Base-by-base conservation (phyloP, 2,113 vertebrate species). In the Brachyistius frenatus region DNA sequence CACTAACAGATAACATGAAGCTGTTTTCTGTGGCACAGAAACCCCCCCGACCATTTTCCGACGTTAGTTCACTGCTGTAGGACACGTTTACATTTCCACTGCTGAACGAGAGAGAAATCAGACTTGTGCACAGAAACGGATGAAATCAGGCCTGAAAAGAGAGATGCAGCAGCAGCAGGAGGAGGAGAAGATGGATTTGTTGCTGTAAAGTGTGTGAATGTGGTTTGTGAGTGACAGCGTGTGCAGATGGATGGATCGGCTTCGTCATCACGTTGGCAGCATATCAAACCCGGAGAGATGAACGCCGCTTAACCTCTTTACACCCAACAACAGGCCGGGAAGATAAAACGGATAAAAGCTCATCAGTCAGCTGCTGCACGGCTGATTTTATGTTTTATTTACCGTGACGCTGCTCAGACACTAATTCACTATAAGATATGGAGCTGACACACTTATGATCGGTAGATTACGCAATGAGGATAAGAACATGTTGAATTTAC, bases 291-390 rank as follows among this genome's bases (percentile, higher is more conserved):
- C 68, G 0, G 36, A 57, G 71, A 80, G 23, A 61, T 84, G 69
- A 87, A 84, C 80, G 68, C 76, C 0, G 68, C 65, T 86, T 86
- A 87, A 87, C 89, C 82, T 81, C 60, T 84, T 87, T 84, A 46
- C 72, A 68, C 47, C 50, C 31, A 55, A 80, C 62, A 55, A 66
- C 55, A 56, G 41, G 76, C 72, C 8, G 39, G 75, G 73, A 83
- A 80, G 81, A 64, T 82, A 4, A 63, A 32, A 47, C 53, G 55
- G 53, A 72, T 80, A 65, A 61, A 3, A 60, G 78, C 76, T 78
- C 78, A 75, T 64, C 75, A 62, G 80, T 69, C 66, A 68, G 65
- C 60, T 2, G 66, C 57, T 9, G 36, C 53, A 56, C 2, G 23
- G 23, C 23, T 23, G 23, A 23, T 23, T 23, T 23, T 23, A 23